Conservation (phyloP, 1,140 invertebrate genomes). For the Chionoecetes opilio region DNA sequence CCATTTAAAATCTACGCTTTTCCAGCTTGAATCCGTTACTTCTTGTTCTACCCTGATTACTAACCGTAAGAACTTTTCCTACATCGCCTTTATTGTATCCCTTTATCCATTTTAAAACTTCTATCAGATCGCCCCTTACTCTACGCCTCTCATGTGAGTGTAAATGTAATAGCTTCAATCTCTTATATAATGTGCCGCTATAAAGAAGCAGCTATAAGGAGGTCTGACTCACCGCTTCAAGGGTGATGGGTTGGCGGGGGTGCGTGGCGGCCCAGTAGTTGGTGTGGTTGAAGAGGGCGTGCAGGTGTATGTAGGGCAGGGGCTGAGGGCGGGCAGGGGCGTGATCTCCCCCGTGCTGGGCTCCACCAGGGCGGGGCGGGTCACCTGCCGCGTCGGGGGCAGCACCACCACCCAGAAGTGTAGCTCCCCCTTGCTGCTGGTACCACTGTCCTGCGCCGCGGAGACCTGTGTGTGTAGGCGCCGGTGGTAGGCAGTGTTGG, state of each 20-base stretch:
- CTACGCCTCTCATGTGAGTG: too few relatives aligned
- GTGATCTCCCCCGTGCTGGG: constrained; percentile 65
- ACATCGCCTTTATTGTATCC: too few relatives aligned
- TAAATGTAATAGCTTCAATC: too few relatives aligned
- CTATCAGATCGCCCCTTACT: too few relatives aligned
- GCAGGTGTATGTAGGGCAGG: constrained; percentile 56
- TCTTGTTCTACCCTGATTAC: too few relatives aligned
- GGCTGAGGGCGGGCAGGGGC: background rate
- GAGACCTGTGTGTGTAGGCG: too few relatives aligned
- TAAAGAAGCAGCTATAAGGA: background rate
- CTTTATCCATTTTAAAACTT: too few relatives aligned
- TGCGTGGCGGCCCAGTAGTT: constrained; percentile 73
- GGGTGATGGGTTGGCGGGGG: background rate
- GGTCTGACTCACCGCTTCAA: constrained; percentile 48
- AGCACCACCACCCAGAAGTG: constrained; percentile 78
- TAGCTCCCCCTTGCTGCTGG: background rate
- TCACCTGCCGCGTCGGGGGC: constrained; percentile 55
- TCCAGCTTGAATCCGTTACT: too few relatives aligned
- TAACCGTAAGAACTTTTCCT: too few relatives aligned
- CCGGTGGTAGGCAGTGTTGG: too few relatives aligned
- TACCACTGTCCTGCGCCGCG: background rate
- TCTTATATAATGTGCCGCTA: too few relatives aligned
- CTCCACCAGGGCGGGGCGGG: constrained; percentile 67
- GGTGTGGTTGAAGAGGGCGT: constrained; percentile 67
- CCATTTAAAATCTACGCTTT: too few relatives aligned